phyloP scores from a whole-genome alignment of 2,113 vertebrate species.

The Mungos mungo region DNA sequence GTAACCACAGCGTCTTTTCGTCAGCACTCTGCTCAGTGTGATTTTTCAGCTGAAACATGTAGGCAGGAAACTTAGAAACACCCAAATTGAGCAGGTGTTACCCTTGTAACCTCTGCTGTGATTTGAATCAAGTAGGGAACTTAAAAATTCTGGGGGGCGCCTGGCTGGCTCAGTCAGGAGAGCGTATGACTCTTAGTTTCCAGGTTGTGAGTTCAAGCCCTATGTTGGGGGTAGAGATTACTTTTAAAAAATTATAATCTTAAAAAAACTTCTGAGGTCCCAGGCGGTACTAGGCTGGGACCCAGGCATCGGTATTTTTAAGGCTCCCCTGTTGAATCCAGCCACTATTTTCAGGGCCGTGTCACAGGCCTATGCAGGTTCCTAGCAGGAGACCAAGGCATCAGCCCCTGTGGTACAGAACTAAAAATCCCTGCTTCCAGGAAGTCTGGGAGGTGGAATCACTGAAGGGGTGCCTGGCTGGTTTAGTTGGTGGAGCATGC shows the following conservation, averaged over 20 bases:
- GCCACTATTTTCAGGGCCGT: background rate
- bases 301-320: background rate
- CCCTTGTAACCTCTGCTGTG: background rate
- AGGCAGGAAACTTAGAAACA: background rate
- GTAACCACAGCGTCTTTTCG: background rate
- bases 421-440: background rate
- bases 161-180: background rate
- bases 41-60: background rate
- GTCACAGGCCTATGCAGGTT: background rate
- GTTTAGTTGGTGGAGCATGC: too few species aligned
- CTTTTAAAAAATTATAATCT: background rate
- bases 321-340: background rate
- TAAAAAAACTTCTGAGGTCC: background rate
- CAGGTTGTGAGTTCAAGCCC: background rate
- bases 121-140: background rate
- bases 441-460: background rate
- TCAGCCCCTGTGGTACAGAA: background rate
- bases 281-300: background rate
- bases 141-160: background rate
- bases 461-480: background rate
- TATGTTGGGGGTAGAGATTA: background rate
- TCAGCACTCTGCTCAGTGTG: background rate
- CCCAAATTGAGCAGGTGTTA: background rate
- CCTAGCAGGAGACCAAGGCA: background rate
- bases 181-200: background rate